Base-by-base conservation (phyloP, 2,113 vertebrate species). In the Neotoma lepida region DNA sequence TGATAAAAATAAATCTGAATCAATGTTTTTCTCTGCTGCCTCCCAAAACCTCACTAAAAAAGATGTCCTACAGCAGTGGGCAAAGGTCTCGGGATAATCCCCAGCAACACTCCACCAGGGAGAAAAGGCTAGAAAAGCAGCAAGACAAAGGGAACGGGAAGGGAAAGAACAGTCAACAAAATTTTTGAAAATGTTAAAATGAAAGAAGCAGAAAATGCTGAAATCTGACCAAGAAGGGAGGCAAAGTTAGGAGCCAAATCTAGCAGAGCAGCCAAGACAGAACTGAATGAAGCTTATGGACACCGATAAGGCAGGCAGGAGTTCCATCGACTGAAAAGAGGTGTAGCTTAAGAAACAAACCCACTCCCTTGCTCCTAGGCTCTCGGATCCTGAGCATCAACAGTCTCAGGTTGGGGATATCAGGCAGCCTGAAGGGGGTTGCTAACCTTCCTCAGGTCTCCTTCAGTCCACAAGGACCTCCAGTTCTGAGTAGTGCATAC, bases 1-100 rank as follows among this genome's bases (percentile, higher is more conserved):
- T 56, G 51, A 41, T 91, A 66, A 92, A 95, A 44, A 88, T 82
- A 74, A 44, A 74, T 44, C 71, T 41, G 71, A 74, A 88, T 33
- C 56, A 94, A 80, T 17, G 86, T 2, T 9, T 20, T 81, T 86
- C 44, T 71, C 63, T 54, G 14, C 15, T 96, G 33, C 74, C 74
- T 82, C 12, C 44, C 20, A 35, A 96, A 93, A 71, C 51, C 6
- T 12, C 35, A 89, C 51, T 73, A 90, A 70, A 51, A 87, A 81
- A 92, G 77, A 56, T 76, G 41, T 46, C 12, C 24, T 46, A 76
- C 24, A 44, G 73, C 73, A 76, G 41, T 28, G 73, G 41, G 9
- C 41, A 18, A 78, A 51, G 18, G 8, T 80, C 33, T 22, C 10
- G 49, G 33, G 33, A 35, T 54, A 10, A 54, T 13, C 28, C 30